Percentiles rank a stretch among this genome's conserved stretches.
Evolutionary conservation across 2,888 invertebrate species (phyloP).

Genomic region (Iphiclides podalirius): DNA sequence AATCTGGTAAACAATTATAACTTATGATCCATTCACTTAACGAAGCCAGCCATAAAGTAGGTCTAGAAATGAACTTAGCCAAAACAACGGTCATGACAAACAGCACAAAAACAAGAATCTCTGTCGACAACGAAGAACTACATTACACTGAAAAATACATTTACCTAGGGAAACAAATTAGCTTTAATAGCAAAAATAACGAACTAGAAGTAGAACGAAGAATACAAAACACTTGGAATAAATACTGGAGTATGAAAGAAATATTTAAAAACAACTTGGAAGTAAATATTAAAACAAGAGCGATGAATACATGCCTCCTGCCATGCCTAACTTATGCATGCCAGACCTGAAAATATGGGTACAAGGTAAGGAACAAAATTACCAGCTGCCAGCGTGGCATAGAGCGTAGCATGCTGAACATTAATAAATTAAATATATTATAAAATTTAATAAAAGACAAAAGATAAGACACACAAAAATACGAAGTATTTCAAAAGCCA

Average conservation of each 20-base stretch:
- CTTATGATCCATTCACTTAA: slow-evolving; percentile 23
- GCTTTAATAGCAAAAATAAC: slow-evolving; percentile 14
- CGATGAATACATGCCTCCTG: not conserved
- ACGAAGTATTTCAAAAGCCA: too few relatives aligned
- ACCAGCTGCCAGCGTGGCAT: too few relatives aligned
- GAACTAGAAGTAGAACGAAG: slow-evolving; percentile 22
- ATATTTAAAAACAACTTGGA: slow-evolving; percentile 21
- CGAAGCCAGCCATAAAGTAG: slow-evolving; percentile 20
- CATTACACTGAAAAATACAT: slow-evolving; percentile 25
- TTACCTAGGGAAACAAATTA: slow-evolving; percentile 28
- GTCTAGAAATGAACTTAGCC: slow-evolving; percentile 27
- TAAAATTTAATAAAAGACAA: too few relatives aligned
- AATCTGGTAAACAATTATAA: slow-evolving; percentile 14
- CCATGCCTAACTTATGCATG: not conserved
- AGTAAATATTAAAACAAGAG: not conserved
- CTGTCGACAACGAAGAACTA: slow-evolving; percentile 15
- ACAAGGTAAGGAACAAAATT: too few relatives aligned
- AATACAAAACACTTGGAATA: slow-evolving; percentile 14
- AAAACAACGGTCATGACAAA: slow-evolving; percentile 32
- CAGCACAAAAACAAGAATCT: slow-evolving; percentile 13
- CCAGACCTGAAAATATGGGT: not conserved
- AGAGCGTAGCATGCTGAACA: too few relatives aligned
- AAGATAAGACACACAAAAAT: too few relatives aligned
- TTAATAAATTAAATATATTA: too few relatives aligned
- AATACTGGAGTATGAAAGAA: slow-evolving; percentile 24